Evolutionary conservation across 2,113 vertebrate genomes (phyloP).

Genomic region (Apeltes quadracus): DNA sequence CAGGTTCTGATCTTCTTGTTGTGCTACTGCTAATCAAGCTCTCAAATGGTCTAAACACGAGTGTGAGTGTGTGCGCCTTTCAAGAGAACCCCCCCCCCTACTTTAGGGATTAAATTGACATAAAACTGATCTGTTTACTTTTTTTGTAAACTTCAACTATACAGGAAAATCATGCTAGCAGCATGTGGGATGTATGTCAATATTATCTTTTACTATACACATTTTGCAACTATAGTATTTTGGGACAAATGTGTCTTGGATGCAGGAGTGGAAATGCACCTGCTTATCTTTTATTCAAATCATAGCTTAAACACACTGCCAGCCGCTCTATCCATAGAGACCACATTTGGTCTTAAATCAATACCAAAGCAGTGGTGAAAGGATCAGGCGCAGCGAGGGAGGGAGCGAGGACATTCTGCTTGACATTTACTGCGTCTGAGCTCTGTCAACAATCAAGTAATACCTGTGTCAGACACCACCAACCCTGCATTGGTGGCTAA

Average conservation of each 20-base stretch:
- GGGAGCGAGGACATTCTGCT: constrained; percentile 33
- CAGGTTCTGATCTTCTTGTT: constrained; percentile 5
- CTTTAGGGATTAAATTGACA: too few species aligned
- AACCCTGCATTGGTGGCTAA: constrained; percentile 12
- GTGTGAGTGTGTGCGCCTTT: too few species aligned
- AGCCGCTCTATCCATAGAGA: constrained; percentile 48
- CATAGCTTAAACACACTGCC: constrained; percentile 40
- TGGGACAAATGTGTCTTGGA: constrained; percentile 17
- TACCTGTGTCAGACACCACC: constrained; percentile 18
- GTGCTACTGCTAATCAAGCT: neutral
- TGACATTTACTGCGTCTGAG: constrained; percentile 52
- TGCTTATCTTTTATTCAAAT: constrained; percentile 63
- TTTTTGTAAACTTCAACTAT: too few species aligned
- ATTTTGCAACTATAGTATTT: constrained; percentile 14
- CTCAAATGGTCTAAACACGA: constrained; percentile 8
- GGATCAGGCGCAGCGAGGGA: constrained; percentile 19
- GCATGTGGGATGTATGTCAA: neutral
- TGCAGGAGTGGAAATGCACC: constrained; percentile 38
- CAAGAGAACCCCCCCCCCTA: too few species aligned
- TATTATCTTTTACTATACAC: neutral
- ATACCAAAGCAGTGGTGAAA: constrained; percentile 48
- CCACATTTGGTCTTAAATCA: constrained; percentile 59
- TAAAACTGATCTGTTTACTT: too few species aligned
- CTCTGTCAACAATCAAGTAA: constrained; percentile 48
- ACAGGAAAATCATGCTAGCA: neutral